Percentiles rank a stretch among this genome's conserved stretches.
These are phyloP conservation scores for Xestia ashworthii DNA, from an alignment of 2,888 invertebrate species.

Conservation along the genomic window DNA sequence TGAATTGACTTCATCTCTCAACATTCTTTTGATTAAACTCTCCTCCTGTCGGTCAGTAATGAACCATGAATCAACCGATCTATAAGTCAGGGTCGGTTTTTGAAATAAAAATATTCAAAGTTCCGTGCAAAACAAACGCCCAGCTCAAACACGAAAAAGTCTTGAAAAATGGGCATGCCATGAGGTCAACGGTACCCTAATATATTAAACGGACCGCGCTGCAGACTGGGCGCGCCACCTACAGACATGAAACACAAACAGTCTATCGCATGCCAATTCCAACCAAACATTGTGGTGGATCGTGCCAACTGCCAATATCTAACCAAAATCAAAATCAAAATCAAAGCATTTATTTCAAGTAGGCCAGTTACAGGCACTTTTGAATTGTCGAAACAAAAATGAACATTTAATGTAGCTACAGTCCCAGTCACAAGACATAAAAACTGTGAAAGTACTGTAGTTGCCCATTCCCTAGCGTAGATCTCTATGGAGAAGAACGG, in stretches of 20 bases:
- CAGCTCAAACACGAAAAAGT: slow-evolving; percentile 3
- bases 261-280: slow-evolving; percentile 35
- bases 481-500: too few relatives aligned
- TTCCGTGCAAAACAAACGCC: background rate
- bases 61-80: background rate
- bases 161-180: background rate
- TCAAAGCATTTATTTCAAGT: too few relatives aligned
- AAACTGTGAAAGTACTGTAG: too few relatives aligned
- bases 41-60: background rate
- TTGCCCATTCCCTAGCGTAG: too few relatives aligned
- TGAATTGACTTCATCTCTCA: background rate
- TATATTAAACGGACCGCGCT: slow-evolving; percentile 25
- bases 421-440: too few relatives aligned
- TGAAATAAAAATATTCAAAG: background rate
- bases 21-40: background rate
- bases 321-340: too few relatives aligned
- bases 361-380: too few relatives aligned
- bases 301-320: slow-evolving; percentile 42
- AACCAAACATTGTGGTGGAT: slow-evolving; percentile 22
- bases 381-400: too few relatives aligned
- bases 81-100: background rate
- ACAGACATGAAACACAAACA: slow-evolving; percentile 19
- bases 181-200: slow-evolving; percentile 17
- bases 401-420: too few relatives aligned
- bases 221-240: slow-evolving; percentile 32